Conservation (phyloP, 1,140 invertebrate species). For the Drosophila kohkoa region DNA sequence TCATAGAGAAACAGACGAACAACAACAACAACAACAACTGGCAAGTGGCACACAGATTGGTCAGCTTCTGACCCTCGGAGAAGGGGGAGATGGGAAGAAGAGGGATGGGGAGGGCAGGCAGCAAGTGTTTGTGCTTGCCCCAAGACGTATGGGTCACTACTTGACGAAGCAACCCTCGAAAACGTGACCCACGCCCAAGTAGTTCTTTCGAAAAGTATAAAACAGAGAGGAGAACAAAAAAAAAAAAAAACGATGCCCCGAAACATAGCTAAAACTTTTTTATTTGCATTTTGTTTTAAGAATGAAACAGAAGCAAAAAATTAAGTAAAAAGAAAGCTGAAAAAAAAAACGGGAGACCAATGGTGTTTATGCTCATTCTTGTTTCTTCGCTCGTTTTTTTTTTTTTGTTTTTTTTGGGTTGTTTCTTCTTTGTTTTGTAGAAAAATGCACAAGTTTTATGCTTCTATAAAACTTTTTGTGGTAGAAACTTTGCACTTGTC, state of each 20-base stretch:
- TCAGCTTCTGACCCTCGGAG: constrained; percentile 2
- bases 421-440: constrained; percentile 77
- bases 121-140: neutral
- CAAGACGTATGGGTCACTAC: constrained; percentile 37
- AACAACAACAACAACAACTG: constrained; percentile 15
- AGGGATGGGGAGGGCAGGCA: neutral
- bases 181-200: constrained; percentile 37
- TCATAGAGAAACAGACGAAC: constrained; percentile 14
- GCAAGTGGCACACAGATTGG: constrained; percentile 32
- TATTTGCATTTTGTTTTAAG: constrained; percentile 81
- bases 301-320: constrained; percentile 29
- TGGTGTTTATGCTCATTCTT: constrained; percentile 55
- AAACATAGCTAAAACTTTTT: constrained; percentile 62
- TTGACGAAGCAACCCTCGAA: constrained; percentile 9
- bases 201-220: constrained; percentile 56
- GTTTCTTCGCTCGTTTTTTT: constrained; percentile 23
- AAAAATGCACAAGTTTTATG: constrained; percentile 82
- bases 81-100: neutral
- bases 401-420: constrained; percentile 43
- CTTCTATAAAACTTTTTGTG: constrained; percentile 77
- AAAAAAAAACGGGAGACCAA: constrained; percentile 58
- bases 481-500: constrained; percentile 78
- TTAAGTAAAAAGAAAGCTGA: constrained; percentile 3
- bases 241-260: constrained; percentile 25
- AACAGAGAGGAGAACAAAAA: too few species aligned